A percentile compares a stretch with the other conserved stretches of the same genome.
Evolutionary conservation across 2,113 vertebrate species (phyloP).

Genomic region (Dryoscopus gambensis): DNA sequence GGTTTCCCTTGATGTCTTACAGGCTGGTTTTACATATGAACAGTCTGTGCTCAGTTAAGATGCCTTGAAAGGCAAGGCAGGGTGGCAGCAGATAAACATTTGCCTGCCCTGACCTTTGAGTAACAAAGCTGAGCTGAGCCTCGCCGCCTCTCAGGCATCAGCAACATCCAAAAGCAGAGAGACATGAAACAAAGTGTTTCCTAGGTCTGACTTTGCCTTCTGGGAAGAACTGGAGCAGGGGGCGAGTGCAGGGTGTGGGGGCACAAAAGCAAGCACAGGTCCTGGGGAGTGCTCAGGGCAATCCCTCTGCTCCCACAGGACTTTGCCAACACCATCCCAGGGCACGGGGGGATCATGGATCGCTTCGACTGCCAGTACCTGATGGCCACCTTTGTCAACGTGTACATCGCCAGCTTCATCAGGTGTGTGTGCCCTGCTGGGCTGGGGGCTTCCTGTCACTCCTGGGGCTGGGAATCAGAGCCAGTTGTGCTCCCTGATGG

Average conservation of each 20-base stretch:
- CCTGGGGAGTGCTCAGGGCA: background rate
- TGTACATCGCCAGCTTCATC: conserved; percentile 99
- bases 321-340: conserved; percentile 97
- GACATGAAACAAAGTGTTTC: background rate
- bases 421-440: conserved; percentile 70
- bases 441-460: background rate
- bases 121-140: background rate
- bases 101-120: background rate
- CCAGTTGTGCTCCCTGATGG: no score
- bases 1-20: background rate
- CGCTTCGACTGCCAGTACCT: conserved; percentile 98
- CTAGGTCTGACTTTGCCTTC: background rate
- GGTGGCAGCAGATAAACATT: background rate
- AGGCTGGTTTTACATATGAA: background rate
- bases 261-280: rapidly evolving
- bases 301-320: conserved; percentile 72
- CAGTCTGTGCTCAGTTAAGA: background rate
- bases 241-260: rapidly evolving
- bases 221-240: background rate
- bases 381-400: conserved; percentile 98
- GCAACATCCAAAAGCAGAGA: background rate
- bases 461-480: background rate
- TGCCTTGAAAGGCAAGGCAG: background rate
- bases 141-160: background rate
- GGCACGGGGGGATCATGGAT: conserved; percentile 98